Base-by-base conservation (phyloP, 1,140 invertebrate genomes). In the Hormaphis cornu region DNA sequence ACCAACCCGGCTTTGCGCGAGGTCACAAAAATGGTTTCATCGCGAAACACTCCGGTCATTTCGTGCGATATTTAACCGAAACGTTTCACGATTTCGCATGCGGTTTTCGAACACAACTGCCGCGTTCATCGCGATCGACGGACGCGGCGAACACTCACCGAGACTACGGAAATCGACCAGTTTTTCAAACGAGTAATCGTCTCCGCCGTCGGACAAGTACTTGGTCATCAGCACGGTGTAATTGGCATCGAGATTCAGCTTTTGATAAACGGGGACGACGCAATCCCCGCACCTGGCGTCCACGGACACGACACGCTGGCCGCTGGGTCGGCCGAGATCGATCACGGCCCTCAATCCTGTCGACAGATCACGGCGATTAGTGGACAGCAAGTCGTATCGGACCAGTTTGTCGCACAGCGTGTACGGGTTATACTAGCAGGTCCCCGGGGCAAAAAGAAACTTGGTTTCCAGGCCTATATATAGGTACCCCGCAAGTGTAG, bases 181-280 rank as follows among this genome's bases (percentile, higher is more conserved):
- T 56, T 24, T 22, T 12, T 35, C 22, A 12, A 56, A 35, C 7
- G 3, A 8, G 5, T 35, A 84, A 2, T 81, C 81, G 72, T 85
- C 84, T 1, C 84, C 84, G 18, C 85, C 84, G 2, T 75, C 73
- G 1, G 78, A 78, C n/a, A 85, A 63, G 71, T 80, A 86, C 42
- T 80, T 78, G 1, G 74, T 75, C 46, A 82, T 76, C 0, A 83
- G 74, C 7, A 86, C 73, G 18, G 63, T 78, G 72, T 85, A 86
- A n/a, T 75, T 77, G 35, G 20, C 40, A 52, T 77, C 72, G 3
- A 42, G 7, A 16, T 79, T n/a, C n/a, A 81, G 52, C 0, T 71
- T n/a, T 12, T 71, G 71, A 53, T 80, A 85, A 0, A 22, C 69
- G 0, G 85, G 85, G 14, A 82, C 74, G 4, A 72, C 54, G 63